Percentiles rank a stretch among this genome's conserved stretches.
Evolutionary conservation across 2,797 vertebrate genomes (phyloP).

Genomic region (Enteromius anoplus): DNA sequence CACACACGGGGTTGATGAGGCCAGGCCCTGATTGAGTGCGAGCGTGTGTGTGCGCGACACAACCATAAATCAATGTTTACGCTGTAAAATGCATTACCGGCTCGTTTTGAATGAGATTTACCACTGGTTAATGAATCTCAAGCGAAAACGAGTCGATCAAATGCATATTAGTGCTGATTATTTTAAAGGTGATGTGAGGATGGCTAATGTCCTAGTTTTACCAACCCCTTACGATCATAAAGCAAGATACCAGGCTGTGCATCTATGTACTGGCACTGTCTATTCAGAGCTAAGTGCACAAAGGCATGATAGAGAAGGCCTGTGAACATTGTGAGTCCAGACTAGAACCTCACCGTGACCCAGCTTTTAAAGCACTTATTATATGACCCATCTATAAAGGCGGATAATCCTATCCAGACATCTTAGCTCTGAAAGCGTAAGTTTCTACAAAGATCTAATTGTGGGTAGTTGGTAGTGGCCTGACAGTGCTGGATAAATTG

Average conservation of each 20-base stretch:
- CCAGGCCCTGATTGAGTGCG: slow-evolving; percentile 36
- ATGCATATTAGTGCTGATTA: not conserved
- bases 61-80: slow-evolving; percentile 23
- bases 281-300: not conserved
- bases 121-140: not conserved
- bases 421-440: not conserved
- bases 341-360: slow-evolving; percentile 15
- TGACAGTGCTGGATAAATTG: not conserved
- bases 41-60: not conserved
- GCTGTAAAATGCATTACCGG: not conserved
- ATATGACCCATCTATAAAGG: not conserved
- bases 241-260: not conserved
- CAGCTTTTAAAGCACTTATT: slow-evolving; percentile 20
- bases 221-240: not conserved
- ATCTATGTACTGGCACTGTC: not conserved
- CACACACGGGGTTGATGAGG: slow-evolving; percentile 5
- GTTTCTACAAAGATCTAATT: slow-evolving; percentile 1
- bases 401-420: slow-evolving; percentile 27
- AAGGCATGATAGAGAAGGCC: slow-evolving; percentile 20
- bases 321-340: slow-evolving; percentile 28
- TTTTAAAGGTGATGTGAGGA: not conserved
- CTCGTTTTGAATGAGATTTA: not conserved
- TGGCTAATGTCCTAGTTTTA: slow-evolving; percentile 8
- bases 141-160: not conserved
- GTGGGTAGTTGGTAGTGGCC: not conserved